Evolutionary conservation across 2,888 invertebrate genomes (phyloP).

Genomic region (Arge pagana): DNA sequence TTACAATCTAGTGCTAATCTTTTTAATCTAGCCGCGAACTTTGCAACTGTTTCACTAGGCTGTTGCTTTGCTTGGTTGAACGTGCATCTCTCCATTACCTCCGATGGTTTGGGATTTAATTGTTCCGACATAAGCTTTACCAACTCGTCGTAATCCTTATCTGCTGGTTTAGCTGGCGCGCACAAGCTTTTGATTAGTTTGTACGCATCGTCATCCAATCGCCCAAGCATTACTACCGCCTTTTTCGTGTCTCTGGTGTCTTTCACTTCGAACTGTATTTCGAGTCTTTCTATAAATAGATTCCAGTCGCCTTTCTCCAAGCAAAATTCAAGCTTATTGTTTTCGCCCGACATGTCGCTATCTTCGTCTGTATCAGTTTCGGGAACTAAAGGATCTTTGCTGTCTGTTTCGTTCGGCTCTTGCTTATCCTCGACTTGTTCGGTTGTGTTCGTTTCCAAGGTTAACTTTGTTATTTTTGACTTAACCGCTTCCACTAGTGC

Average conservation of each 20-base stretch:
- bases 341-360: slow-evolving; percentile 7
- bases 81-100: neutral
- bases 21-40: slow-evolving; percentile 49
- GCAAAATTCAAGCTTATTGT: slow-evolving; percentile 5
- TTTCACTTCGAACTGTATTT: too few relatives aligned
- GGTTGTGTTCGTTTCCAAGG: too few relatives aligned
- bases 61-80: slow-evolving; percentile 19
- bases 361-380: neutral
- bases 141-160: slow-evolving; percentile 1
- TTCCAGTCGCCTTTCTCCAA: too few relatives aligned
- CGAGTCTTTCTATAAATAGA: too few relatives aligned
- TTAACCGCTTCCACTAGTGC: neutral
- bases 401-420: neutral
- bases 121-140: neutral
- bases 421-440: too few relatives aligned
- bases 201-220: slow-evolving; percentile 12
- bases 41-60: slow-evolving; percentile 42
- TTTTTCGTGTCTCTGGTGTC: slow-evolving; percentile 7
- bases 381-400: neutral
- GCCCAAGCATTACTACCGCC: neutral
- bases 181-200: slow-evolving; percentile 4
- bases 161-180: neutral
- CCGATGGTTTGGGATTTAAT: neutral
- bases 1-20: slow-evolving; percentile 55
- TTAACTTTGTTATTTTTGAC: neutral